These are phyloP conservation scores for Morone saxatilis DNA, from an alignment of 2,113 vertebrate species.

Conservation along the genomic window DNA sequence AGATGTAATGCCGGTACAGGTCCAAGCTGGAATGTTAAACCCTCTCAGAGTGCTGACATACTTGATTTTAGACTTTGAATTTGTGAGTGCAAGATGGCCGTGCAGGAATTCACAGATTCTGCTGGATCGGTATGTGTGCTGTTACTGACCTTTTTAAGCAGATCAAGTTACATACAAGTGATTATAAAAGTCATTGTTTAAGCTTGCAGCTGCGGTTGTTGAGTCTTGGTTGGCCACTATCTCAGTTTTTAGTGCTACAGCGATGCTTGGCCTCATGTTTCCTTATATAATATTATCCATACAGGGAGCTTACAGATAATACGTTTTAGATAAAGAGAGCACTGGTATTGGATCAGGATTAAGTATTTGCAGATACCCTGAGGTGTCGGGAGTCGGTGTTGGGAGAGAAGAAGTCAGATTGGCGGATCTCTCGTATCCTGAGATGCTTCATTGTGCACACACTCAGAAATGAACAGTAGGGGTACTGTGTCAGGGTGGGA, in stretches of 20 bases:
- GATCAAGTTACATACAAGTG: not conserved
- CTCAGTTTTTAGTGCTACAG: no score
- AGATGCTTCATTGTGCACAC: not conserved
- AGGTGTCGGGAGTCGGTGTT: not conserved
- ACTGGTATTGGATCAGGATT: no score
- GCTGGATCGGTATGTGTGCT: not conserved
- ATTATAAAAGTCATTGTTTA: not conserved
- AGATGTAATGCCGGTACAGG: constrained; percentile 16
- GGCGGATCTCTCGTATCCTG: not conserved
- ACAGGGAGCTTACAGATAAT: no score
- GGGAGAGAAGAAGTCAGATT: not conserved
- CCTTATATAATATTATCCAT: no score
- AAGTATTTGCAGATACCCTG: not conserved
- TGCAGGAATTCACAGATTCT: not conserved
- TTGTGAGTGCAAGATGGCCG: not conserved
- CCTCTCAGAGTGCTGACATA: not conserved
- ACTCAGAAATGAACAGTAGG: not conserved
- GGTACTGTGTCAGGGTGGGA: not conserved
- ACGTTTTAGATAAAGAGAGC: no score
- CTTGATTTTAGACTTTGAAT: not conserved
- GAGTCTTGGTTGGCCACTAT: no score
- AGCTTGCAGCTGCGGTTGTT: not conserved
- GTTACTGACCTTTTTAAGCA: not conserved
- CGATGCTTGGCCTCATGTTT: not conserved
- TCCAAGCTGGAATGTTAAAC: not conserved